A percentile compares a stretch with the other conserved stretches of the same genome.
phyloP scores from a whole-genome alignment of 1,140 invertebrate species.

The Drosophila micromelanica region DNA sequence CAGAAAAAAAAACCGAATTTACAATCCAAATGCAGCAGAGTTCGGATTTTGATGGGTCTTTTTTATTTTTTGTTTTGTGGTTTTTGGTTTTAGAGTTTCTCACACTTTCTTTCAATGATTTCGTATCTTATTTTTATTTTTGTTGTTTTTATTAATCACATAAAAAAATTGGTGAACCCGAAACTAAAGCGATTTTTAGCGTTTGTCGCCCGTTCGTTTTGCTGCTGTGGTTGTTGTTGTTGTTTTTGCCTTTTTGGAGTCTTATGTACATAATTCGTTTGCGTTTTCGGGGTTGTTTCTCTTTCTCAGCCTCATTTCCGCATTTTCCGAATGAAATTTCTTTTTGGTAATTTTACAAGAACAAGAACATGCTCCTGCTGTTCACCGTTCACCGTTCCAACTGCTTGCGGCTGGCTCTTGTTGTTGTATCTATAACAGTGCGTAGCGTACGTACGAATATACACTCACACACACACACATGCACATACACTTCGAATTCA shows the following conservation, averaged over 20 bases:
- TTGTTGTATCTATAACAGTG: constrained; percentile 81
- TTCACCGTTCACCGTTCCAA: constrained; percentile 40
- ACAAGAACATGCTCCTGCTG: constrained; percentile 63
- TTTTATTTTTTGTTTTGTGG: neutral
- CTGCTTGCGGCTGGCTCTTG: constrained; percentile 61
- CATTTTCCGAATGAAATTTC: constrained; percentile 80
- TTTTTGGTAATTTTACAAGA: constrained; percentile 82
- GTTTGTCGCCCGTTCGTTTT: constrained; percentile 12
- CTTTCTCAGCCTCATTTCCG: constrained; percentile 77
- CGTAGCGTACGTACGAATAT: constrained; percentile 63
- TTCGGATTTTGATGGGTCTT: constrained; percentile 57
- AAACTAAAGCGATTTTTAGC: constrained; percentile 25
- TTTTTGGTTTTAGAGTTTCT: constrained; percentile 49
- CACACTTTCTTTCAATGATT: constrained; percentile 69
- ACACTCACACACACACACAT: constrained; percentile 29
- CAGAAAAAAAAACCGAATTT: constrained; percentile 55
- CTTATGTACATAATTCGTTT: constrained; percentile 52
- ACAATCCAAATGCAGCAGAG: constrained; percentile 71
- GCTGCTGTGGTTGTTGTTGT: constrained; percentile 44
- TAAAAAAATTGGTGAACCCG: constrained; percentile 31
- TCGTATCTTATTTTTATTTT: constrained; percentile 43
- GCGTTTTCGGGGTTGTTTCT: constrained; percentile 72
- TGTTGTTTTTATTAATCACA: constrained; percentile 42
- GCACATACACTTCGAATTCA: constrained; percentile 47
- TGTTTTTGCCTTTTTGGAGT: constrained; percentile 41